phyloP scores from a whole-genome alignment of 1,140 invertebrate species.

The Sitobion miscanthi region DNA sequence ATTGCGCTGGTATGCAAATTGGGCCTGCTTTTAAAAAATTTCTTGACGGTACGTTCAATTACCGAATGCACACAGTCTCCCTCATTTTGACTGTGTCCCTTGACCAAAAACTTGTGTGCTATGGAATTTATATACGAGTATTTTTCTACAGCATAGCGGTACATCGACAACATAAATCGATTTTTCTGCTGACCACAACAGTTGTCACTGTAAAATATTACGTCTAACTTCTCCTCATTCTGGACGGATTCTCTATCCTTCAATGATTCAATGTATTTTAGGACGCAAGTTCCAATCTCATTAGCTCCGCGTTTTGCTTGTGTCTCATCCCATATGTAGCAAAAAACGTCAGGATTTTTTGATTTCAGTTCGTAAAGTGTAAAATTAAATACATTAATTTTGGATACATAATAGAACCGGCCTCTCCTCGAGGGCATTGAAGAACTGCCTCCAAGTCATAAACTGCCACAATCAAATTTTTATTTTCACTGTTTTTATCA shows the following conservation, averaged over 20 bases:
- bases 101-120: constrained; percentile 56
- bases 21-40: neutral
- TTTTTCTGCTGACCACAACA: constrained; percentile 58
- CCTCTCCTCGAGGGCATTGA: constrained; percentile 58
- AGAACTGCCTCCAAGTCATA: constrained; percentile 59
- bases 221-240: constrained; percentile 47
- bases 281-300: constrained; percentile 54
- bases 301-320: constrained; percentile 59
- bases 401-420: constrained; percentile 59
- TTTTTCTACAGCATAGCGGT: constrained; percentile 55
- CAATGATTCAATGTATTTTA: constrained; percentile 48
- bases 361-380: constrained; percentile 59
- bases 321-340: constrained; percentile 61
- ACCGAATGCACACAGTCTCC: constrained; percentile 31
- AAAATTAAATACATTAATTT: constrained; percentile 60
- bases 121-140: constrained; percentile 57
- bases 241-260: constrained; percentile 38
- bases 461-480: constrained; percentile 52
- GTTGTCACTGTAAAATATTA: constrained; percentile 60
- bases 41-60: constrained; percentile 35
- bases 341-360: constrained; percentile 58
- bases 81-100: constrained; percentile 48
- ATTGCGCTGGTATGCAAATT: constrained; percentile 58
- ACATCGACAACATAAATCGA: constrained; percentile 51
- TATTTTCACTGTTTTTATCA: constrained; percentile 56